Percentiles rank a stretch among this genome's conserved stretches.
phyloP scores from a whole-genome alignment of 2,113 vertebrate genomes.

The Nothoprocta pentlandii region DNA sequence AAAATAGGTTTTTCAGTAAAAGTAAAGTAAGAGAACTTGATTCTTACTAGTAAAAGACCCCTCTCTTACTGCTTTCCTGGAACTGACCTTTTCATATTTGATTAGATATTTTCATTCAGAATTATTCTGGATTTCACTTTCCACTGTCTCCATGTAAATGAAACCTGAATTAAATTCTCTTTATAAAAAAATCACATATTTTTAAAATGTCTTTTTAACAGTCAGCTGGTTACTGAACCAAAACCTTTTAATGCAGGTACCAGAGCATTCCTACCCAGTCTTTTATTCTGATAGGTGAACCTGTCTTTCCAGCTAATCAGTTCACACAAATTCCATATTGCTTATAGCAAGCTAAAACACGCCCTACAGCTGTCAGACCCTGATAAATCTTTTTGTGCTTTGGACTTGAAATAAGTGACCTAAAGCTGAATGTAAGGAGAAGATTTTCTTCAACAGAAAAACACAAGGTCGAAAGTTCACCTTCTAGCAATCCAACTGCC shows the following conservation, averaged over 20 bases:
- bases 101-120: not conserved
- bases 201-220: not conserved
- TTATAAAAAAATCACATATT: not conserved
- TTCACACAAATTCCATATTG: constrained; percentile 49
- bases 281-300: not conserved
- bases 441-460: constrained; percentile 1
- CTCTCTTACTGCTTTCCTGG: not conserved
- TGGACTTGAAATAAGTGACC: constrained; percentile 36
- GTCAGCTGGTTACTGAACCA: not conserved
- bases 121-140: not conserved
- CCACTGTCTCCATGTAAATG: not conserved
- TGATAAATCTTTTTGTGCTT: constrained; percentile 50
- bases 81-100: not conserved
- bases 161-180: not conserved
- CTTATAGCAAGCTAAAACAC: constrained; percentile 54
- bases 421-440: constrained; percentile 28
- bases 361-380: constrained; percentile 44
- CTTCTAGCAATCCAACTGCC: not conserved
- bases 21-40: too few relatives aligned
- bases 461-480: constrained; percentile 51
- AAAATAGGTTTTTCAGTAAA: not conserved
- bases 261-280: not conserved
- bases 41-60: too few relatives aligned
- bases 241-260: not conserved
- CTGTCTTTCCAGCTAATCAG: constrained; percentile 21